Base-by-base conservation (phyloP, 2,113 vertebrate species). In the Phylloscopus trochilus region DNA sequence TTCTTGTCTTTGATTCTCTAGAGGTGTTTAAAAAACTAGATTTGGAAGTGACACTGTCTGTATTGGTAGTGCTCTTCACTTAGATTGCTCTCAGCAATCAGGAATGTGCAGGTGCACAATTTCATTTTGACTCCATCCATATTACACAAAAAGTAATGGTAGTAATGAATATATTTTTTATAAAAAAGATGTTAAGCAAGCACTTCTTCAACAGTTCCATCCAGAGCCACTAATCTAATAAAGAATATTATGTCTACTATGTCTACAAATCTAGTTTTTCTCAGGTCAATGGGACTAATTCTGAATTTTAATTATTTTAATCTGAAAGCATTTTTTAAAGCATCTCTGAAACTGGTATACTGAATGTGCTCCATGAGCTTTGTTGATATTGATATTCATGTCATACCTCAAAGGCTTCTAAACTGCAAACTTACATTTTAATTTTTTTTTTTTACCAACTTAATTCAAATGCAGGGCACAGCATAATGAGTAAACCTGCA, bases 401-500 rank as follows among this genome's bases (percentile, higher is more conserved):
- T 75, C 64, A 90, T 51, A 60, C 41, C 37, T 58, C 23, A 89
- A 90, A 89, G 62, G 62, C 63, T 79, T 79, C 23, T 69, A 77
- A 83, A 79, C 6, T 11, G 31, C 33, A 77, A 72, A 78, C 18
- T 59, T 66, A 55, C 27, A 31, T 76, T 79, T 49, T 33, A 72
- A 75, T 82, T 53, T 18, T 46, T 80, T 30, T 89, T 81, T 60
- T 87, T 89, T 58, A 27, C n/a, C 52, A 72, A 85, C n/a, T 85
- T 93, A 77, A 74, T 97, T 93, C 43, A 91, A 82, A 85, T 60
- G 21, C 89, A 74, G 37, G 7, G 59, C 41, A 92, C 30, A 73
- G 41, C n/a, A 73, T 89, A 73, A 77, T 64, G 33, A 95, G 35
- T 51, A 72, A 95, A 83, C 62, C 49, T 96, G 77, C 23, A 87